phyloP scores from a whole-genome alignment of 2,888 invertebrate species.

The Agriopis leucophaearia region DNA sequence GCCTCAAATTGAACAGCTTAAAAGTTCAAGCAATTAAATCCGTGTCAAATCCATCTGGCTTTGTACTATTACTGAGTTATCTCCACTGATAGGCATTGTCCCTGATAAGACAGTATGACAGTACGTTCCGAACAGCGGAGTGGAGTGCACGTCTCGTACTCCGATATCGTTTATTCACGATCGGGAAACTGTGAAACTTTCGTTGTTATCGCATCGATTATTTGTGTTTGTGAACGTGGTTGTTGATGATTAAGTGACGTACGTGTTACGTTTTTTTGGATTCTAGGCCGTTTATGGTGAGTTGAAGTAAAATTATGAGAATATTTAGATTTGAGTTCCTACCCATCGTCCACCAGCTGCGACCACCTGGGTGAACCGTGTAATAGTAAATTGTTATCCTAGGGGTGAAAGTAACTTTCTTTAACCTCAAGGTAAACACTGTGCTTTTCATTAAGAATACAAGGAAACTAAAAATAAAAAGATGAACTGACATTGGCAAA shows the following conservation, averaged over 20 bases:
- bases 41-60: constrained; percentile 36
- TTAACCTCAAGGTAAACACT: too few species aligned
- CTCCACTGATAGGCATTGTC: constrained; percentile 16
- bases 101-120: constrained; percentile 33
- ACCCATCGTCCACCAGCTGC: too few species aligned
- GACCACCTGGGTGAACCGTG: too few species aligned
- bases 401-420: too few species aligned
- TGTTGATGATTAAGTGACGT: constrained; percentile 12
- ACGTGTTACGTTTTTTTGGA: constrained; percentile 7
- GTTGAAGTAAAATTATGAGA: background rate
- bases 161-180: constrained; percentile 4
- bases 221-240: constrained; percentile 15
- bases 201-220: constrained; percentile 10
- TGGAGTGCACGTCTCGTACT: constrained; percentile 14
- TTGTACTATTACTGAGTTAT: constrained; percentile 24
- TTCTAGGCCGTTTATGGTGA: constrained; percentile 12
- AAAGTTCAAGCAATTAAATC: constrained; percentile 38
- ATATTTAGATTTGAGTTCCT: too few species aligned
- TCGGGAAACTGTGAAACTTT: constrained; percentile 24
- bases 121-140: constrained; percentile 16
- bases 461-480: too few species aligned
- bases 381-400: too few species aligned
- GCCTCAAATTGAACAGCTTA: constrained; percentile 14
- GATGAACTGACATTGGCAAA: too few species aligned
- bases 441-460: too few species aligned